Evolutionary conservation across 2,797 vertebrate species (phyloP).

Genomic region (Sebastes minor): DNA sequence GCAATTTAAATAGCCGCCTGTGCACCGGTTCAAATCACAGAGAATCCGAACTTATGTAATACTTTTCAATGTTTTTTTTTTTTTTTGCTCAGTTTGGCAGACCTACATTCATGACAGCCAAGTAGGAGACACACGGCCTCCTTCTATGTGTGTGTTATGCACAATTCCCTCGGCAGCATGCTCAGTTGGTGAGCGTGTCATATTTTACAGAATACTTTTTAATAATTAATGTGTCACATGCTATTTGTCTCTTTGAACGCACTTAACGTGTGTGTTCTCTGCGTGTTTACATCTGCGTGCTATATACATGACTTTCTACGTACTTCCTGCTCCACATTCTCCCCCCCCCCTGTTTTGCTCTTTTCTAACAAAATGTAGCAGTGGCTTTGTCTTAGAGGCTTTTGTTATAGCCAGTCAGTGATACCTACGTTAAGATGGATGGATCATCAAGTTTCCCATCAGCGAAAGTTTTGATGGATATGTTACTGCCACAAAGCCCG

Average conservation of each 20-base stretch:
- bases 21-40: slow-evolving; percentile 59
- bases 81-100: slow-evolving; percentile 65
- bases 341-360: background rate
- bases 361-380: slow-evolving; percentile 5
- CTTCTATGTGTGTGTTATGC: slow-evolving; percentile 48
- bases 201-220: slow-evolving; percentile 37
- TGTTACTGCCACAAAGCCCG: slow-evolving; percentile 30
- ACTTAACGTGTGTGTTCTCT: background rate
- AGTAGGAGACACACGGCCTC: slow-evolving; percentile 58
- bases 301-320: background rate
- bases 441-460: slow-evolving; percentile 25
- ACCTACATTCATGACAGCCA: slow-evolving; percentile 71
- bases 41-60: slow-evolving; percentile 69
- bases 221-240: slow-evolving; percentile 42
- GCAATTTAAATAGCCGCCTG: slow-evolving; percentile 76
- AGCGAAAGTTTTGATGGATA: slow-evolving; percentile 48
- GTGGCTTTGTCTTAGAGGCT: slow-evolving; percentile 1
- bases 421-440: slow-evolving; percentile 27
- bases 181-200: slow-evolving; percentile 40
- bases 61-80: slow-evolving; percentile 9
- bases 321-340: background rate
- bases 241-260: slow-evolving; percentile 16
- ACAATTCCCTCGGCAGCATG: slow-evolving; percentile 48
- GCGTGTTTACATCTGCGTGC: background rate
- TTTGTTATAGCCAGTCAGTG: slow-evolving; percentile 10